Evolutionary conservation across 2,888 invertebrate species (phyloP), one percentile per base, ranked within the genome.

Genomic region (Lobophora halterata): DNA sequence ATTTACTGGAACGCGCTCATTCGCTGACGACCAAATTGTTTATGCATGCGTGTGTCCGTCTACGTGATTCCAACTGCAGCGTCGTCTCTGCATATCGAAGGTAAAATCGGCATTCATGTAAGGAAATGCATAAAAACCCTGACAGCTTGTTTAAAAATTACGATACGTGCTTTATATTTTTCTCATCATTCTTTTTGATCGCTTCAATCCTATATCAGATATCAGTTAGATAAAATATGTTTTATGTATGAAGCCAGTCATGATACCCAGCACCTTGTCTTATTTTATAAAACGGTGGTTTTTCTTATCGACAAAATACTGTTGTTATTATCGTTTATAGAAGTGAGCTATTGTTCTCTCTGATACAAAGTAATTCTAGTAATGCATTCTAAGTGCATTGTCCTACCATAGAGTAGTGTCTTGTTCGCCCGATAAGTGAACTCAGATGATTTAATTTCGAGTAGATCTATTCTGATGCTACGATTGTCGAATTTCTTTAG

Each of bases 31-130:
- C 71, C 66, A 61, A 71, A 80, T 80, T 72, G 74, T 67, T 81
- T 79, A 81, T 82, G 79, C 79, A 82, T 81, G 82, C 79, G 71
- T 76, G 67, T 65, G 73, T 70, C 74, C 71, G 73, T 65, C 74
- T 70, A 74, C 71, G 73, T 73, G 73, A 76, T 69, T 71, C 46
- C 55, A 38, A 60, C 64, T 73, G 71, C 76, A 79, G 67, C 66
- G 63, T 71, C 65, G 63, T n/a, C n/a, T n/a, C 69, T 69, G 74
- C 70, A 78, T 78, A 65, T 60, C 63, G 55, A 55, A 49, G 55
- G 61, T 65, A 67, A 58, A 65, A 64, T 67, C 50, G 42, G 39
- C 54, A 51, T 53, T 57, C 46, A 61, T 51, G 26, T n/a, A n/a
- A n/a, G n/a, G n/a, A n/a, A n/a, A n/a, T n/a, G n/a, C n/a, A n/a